Percentiles rank a stretch among this genome's conserved stretches.
phyloP scores from a whole-genome alignment of 1,140 invertebrate genomes.

The Habropoda laboriosa region DNA sequence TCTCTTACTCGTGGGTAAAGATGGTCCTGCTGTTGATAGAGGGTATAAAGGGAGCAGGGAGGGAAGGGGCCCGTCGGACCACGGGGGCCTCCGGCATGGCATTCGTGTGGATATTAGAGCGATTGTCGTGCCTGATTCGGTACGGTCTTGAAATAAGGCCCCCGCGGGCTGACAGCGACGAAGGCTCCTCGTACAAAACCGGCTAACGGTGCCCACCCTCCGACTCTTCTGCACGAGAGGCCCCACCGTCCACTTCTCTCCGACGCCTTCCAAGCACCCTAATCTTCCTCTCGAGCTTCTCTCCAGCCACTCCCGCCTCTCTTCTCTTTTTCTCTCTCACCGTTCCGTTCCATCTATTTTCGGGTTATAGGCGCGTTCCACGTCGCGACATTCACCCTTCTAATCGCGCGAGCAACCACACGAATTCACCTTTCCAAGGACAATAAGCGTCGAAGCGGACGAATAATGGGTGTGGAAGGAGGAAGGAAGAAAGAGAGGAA shows the following conservation, averaged over 20 bases:
- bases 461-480: neutral
- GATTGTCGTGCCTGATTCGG: slow-evolving; percentile 78
- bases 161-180: slow-evolving; percentile 69
- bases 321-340: slow-evolving; percentile 16
- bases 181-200: slow-evolving; percentile 70
- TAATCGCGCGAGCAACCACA: neutral
- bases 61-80: slow-evolving; percentile 35
- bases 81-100: slow-evolving; percentile 58
- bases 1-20: slow-evolving; percentile 63
- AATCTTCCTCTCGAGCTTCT: slow-evolving; percentile 63
- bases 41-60: neutral
- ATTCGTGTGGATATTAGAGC: slow-evolving; percentile 77
- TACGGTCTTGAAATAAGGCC: slow-evolving; percentile 76
- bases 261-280: slow-evolving; percentile 69
- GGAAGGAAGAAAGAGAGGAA: slow-evolving; percentile 13
- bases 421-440: too few species aligned
- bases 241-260: slow-evolving; percentile 45
- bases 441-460: neutral
- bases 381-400: neutral
- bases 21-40: slow-evolving; percentile 51
- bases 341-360: slow-evolving; percentile 25
- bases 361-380: slow-evolving; percentile 7
- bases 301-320: neutral
- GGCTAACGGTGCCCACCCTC: slow-evolving; percentile 70
- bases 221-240: slow-evolving; percentile 65